These are phyloP conservation scores for Dreissena rostriformis DNA, from an alignment of 1,140 invertebrate species.

Conservation along the genomic window DNA sequence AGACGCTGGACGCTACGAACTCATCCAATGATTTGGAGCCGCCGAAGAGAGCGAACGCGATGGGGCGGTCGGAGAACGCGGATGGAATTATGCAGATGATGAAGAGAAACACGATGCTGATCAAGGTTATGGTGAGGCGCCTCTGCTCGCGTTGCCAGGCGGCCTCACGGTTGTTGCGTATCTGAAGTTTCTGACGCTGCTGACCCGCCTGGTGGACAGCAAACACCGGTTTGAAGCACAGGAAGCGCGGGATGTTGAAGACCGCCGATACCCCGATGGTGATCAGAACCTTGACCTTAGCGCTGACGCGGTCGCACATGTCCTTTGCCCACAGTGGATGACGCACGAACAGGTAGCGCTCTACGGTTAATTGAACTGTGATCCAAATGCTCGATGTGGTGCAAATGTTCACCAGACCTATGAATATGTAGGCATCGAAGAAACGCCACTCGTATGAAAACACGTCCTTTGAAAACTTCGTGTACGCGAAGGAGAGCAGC, in stretches of 20 bases:
- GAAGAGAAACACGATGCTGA: conserved; percentile 75
- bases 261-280: conserved; percentile 63
- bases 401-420: conserved; percentile 74
- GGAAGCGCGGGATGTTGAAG: conserved; percentile 74
- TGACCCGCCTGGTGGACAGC: conserved; percentile 67
- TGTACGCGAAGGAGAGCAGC: conserved; percentile 67
- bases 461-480: conserved; percentile 62
- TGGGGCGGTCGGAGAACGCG: conserved; percentile 70
- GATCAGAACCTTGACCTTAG: conserved; percentile 68
- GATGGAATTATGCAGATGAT: conserved; percentile 76
- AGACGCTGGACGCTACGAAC: conserved; percentile 60
- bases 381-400: conserved; percentile 74
- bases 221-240: conserved; percentile 64
- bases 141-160: conserved; percentile 72
- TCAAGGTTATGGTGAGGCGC: conserved; percentile 74
- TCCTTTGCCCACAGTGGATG: conserved; percentile 75
- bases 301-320: conserved; percentile 67
- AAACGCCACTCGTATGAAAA: conserved; percentile 67
- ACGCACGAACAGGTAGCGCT: conserved; percentile 73
- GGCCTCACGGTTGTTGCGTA: conserved; percentile 69
- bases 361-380: conserved; percentile 75
- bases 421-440: conserved; percentile 72
- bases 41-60: conserved; percentile 71
- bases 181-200: conserved; percentile 65
- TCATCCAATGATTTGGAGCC: conserved; percentile 48